Percentiles rank a stretch among this genome's conserved stretches.
phyloP scores from a whole-genome alignment of 2,113 vertebrate genomes.

The Lepisosteus oculatus region DNA sequence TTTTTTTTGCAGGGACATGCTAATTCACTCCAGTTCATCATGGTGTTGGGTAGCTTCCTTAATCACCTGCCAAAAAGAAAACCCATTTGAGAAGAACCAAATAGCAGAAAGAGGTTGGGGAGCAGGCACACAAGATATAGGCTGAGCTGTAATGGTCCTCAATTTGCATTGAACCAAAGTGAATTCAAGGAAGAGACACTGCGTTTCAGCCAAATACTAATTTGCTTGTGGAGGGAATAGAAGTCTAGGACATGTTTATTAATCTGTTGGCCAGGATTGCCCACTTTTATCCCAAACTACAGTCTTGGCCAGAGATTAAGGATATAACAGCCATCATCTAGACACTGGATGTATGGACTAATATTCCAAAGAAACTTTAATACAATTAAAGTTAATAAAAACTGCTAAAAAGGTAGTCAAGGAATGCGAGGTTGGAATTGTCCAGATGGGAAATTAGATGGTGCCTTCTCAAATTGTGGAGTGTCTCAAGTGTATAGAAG shows the following conservation, averaged over 20 bases:
- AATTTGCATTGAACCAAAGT: background rate
- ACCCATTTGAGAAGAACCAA: too few species aligned
- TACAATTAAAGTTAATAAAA: too few species aligned
- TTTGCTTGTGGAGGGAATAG: background rate
- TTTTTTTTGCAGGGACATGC: background rate
- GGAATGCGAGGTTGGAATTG: too few species aligned
- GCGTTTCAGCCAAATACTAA: background rate
- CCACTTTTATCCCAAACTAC: too few species aligned
- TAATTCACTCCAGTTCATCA: constrained; percentile 70
- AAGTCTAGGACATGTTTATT: background rate
- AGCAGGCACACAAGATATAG: background rate
- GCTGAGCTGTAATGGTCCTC: background rate
- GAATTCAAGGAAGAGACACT: background rate
- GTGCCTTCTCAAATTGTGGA: too few species aligned
- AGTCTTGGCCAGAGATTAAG: too few species aligned
- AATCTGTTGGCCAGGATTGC: background rate
- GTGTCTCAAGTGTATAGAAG: too few species aligned
- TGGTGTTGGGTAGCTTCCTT: constrained; percentile 85
- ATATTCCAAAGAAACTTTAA: too few species aligned
- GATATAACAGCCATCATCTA: too few species aligned
- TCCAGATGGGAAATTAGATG: too few species aligned
- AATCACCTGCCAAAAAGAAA: constrained; percentile 66
- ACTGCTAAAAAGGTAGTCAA: too few species aligned
- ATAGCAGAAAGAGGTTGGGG: constrained; percentile 8
- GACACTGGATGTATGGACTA: too few species aligned